Evolutionary conservation across 2,113 vertebrate species (phyloP), one percentile per base, ranked within the genome.

Genomic region (Saguinus imperator): DNA sequence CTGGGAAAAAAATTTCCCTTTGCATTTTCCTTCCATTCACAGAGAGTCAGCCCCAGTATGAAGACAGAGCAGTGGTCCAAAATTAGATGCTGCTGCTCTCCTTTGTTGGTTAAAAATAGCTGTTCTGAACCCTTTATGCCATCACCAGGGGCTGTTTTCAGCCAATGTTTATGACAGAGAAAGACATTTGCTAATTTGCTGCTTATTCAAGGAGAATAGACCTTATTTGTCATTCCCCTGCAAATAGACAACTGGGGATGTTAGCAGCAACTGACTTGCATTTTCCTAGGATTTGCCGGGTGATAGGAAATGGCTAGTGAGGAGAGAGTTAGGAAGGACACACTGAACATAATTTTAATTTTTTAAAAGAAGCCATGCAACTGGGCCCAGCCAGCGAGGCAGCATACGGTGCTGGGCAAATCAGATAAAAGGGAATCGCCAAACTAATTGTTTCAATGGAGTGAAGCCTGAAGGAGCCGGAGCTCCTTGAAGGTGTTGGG

Each of bases 21-120:
- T 61, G 52, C n/a, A 1, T 75, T 58, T 35, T 12, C 66, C 57
- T 75, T 84, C 27, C 52, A 20, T 37, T 81, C 64, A 52, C 32
- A 91, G 76, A 70, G 43, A 45, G 89, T 35, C 79, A 70, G 40
- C 68, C 52, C 20, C 21, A 29, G 66, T 40, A 35, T 25, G 7
- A 7, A 88, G 80, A 32, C 48, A 6, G 81, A 96, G 70, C 37
- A 5, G 83, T 9, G 21, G 50, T 45, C 76, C 91, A 50, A 93
- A 94, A 94, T 96, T 89, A 94, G 94, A 89, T 32, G 58, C 94
- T 13, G 50, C 66, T 23, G 93, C 68, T 95, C 79, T 89, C 91
- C 50, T 87, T 73, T 43, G 79, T 95, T 76, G 58, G 87, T 91
- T 96, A 97, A 97, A 98, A 97, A 97, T 96, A 97, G 86, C 91